Evolutionary conservation across 2,113 vertebrate species (phyloP), one percentile per base, ranked within the genome.

Genomic region (Rousettus leschenaultii): DNA sequence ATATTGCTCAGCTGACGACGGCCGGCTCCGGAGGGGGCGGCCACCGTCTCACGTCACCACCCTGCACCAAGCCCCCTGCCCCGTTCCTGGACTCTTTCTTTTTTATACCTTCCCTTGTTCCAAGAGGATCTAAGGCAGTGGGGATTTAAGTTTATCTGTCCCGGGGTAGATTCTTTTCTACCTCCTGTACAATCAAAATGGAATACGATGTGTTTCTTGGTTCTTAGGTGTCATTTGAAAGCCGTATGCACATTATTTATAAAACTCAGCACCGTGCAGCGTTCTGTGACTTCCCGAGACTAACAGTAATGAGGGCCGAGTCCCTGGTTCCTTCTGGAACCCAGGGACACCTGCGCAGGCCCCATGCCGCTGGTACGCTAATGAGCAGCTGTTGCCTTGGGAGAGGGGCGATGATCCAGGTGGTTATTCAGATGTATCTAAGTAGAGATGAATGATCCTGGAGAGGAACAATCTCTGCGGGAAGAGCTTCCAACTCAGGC

Each of bases 1-100:
- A 48, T n/a, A 89, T 78, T 96, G 95, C 80, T 95, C 71, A 95
- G 93, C 59, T 16, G 59, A 89, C 94, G 93, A 86, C 97, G 97
- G 77, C 93, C 53, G 48, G 93, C 96, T 82, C 97, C 97, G 97
- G 40, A 28, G 97, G 66, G 65, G 94, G 28, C 51, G 10, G 51
- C 51, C 51, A 51, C 51, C 51, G 15, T 51, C 48, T 14, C 14
- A 10, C 15, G 4, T 51, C 51, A 1, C 51, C 51, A 1, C 51
- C 16, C 15, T 16, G 5, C 51, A 51, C 51, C 51, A 15, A 51
- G 51, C 15, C 51, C 51, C 51, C 51, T 51, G 14, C 15, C 16
- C 51, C 51, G 5, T 51, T 51, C 51, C 51, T 16, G 51, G 51
- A 51, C 51, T 51, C 15, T 51, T 89, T 51, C 51, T 51, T 86